Conservation (phyloP, 1,140 invertebrate genomes). For the Piezodorus guildinii region DNA sequence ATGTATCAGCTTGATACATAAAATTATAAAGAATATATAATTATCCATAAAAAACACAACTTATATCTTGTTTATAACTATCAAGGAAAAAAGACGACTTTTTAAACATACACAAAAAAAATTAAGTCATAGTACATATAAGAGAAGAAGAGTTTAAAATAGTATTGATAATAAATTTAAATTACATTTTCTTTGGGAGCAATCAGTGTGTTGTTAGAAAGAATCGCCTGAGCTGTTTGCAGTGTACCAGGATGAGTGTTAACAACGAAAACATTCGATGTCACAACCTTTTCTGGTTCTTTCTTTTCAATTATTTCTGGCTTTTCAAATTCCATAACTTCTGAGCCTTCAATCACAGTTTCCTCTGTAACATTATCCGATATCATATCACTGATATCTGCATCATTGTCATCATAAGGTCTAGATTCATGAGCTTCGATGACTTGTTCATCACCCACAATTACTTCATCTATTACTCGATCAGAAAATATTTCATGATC, state of each 20-base stretch:
- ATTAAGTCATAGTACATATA: no score
- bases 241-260: constrained; percentile 6
- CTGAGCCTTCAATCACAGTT: constrained; percentile 22
- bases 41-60: no score
- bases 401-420: constrained; percentile 15
- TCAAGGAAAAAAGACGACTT: no score
- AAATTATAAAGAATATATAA: no score
- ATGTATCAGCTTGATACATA: no score
- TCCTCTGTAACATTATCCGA: constrained; percentile 21
- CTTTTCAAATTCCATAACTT: background rate
- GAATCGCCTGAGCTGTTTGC: constrained; percentile 8
- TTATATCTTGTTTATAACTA: no score
- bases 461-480: constrained; percentile 11
- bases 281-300: background rate
- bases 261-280: constrained; percentile 19
- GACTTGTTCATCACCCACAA: constrained; percentile 12
- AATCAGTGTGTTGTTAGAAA: constrained; percentile 4
- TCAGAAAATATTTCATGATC: constrained; percentile 12
- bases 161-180: background rate
- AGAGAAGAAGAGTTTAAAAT: no score
- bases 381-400: constrained; percentile 19
- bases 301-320: background rate
- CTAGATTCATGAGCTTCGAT: constrained; percentile 8
- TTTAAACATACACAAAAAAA: no score
- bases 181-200: constrained; percentile 20